Evolutionary conservation across 2,888 invertebrate genomes (phyloP), one percentile per base, ranked within the genome.

Genomic region (Dusona sp.): DNA sequence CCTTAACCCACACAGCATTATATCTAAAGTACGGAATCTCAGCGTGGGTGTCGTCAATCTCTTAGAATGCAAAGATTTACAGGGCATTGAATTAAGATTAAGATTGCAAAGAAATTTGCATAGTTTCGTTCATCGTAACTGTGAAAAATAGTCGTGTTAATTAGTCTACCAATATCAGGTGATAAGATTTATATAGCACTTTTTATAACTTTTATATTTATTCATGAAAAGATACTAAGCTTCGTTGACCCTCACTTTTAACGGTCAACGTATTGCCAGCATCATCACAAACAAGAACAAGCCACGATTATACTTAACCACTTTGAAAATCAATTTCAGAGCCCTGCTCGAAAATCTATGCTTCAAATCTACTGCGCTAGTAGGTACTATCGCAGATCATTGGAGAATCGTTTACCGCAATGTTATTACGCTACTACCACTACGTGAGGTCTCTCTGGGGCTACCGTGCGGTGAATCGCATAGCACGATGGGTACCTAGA

Each of bases 401-500:
- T 82, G 57, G 33, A 65, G 68, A 74, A 83, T 72, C 82, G 70
- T 77, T 70, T 38, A 51, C 38, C 38, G 45, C 48, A 64, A 72
- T 72, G 70, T 72, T 77, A 75, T 70, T 83, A 64, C 64, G 51
- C 36, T 67, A 45, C 51, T 68, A 54, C 38, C 48, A 48, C 72
- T 78, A 45, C 72, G 48, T 68, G 67, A 48, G 42, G 54, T 78
- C 54, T 67, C 38, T 81, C 38, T n/a, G 42, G 45, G 19, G 67
- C 77, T 73, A 81, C 68, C 61, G 68, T 75, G 79, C 70, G 78
- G 73, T 79, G 68, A 48, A 48, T 82, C 61, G 51, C 68, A 22
- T 48, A 64, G 78, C 45, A 79, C 51, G 42, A 74, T 81, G 68
- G 57, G 57, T 45, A 70, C 79, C 68, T 42, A 79, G 82, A 85